A percentile compares a stretch with the other conserved stretches of the same genome.
Conservation (phyloP, 2,797 vertebrate species). For the Mallotus villosus region DNA sequence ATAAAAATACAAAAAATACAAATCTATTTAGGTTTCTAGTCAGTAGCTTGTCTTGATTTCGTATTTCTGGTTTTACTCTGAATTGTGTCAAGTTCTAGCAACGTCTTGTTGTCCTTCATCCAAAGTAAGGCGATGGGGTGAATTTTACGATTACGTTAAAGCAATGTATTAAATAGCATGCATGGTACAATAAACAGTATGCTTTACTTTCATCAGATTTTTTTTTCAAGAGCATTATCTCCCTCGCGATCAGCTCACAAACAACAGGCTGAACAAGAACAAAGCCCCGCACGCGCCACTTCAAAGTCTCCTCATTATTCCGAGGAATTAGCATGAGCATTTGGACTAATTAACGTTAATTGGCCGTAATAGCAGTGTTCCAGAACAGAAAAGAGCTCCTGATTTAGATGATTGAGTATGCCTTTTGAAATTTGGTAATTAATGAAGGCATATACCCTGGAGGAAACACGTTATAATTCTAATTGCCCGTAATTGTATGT, state of each 20-base stretch:
- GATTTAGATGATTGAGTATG: conserved; percentile 78
- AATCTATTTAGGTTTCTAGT: too few species aligned
- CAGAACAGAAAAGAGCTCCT: conserved; percentile 65
- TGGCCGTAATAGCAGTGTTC: conserved; percentile 71
- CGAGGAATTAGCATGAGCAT: conserved; percentile 70
- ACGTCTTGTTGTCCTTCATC: too few species aligned
- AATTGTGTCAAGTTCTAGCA: too few species aligned
- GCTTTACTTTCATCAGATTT: neutral
- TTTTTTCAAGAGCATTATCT: conserved; percentile 36
- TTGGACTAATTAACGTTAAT: conserved; percentile 78
- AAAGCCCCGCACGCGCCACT: conserved; percentile 54
- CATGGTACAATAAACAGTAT: neutral
- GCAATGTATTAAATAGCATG: too few species aligned
- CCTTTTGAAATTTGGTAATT: conserved; percentile 73
- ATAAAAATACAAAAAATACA: too few species aligned
- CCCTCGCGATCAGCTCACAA: conserved; percentile 50
- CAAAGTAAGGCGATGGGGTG: too few species aligned
- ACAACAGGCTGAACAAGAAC: conserved; percentile 48
- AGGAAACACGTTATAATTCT: conserved; percentile 67
- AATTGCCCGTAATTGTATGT: conserved; percentile 68
- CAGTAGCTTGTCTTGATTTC: too few species aligned
- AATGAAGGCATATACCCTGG: conserved; percentile 63
- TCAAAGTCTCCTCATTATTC: conserved; percentile 68
- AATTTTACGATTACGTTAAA: too few species aligned
- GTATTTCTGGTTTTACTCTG: too few species aligned